Evolutionary conservation across 2,113 vertebrate genomes (phyloP).

Genomic region (Anthoscopus minutus): DNA sequence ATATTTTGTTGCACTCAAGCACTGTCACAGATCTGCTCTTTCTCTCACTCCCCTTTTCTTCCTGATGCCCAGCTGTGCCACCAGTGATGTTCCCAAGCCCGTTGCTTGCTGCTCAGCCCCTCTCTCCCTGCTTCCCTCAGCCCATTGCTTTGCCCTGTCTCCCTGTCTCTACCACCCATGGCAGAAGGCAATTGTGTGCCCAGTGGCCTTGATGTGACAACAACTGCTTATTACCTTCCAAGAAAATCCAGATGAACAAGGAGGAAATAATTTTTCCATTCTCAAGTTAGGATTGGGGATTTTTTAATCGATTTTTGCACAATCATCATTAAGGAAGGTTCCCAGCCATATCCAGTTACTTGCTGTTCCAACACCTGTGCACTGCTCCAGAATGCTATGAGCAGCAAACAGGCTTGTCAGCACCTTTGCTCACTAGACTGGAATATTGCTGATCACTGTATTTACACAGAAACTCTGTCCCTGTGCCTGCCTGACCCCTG

Average conservation of each 20-base stretch:
- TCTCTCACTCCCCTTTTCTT: not conserved
- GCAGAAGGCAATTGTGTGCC: not conserved
- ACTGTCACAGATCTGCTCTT: not conserved
- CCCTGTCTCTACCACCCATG: not conserved
- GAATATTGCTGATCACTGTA: not conserved
- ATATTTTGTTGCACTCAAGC: not conserved
- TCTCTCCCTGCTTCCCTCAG: not conserved
- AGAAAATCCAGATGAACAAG: not conserved
- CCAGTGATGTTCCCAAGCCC: not conserved
- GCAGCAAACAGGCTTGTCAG: not conserved
- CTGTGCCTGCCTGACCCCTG: not conserved
- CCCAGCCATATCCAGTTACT: not conserved
- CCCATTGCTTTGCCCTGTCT: not conserved
- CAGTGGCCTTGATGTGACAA: not conserved
- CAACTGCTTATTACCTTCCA: not conserved
- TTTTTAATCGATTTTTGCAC: not conserved
- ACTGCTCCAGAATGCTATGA: not conserved
- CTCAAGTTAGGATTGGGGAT: not conserved
- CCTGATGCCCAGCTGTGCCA: not conserved
- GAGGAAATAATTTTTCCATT: not conserved
- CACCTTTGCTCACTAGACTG: not conserved
- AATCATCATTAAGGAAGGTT: not conserved
- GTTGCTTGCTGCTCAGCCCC: not conserved
- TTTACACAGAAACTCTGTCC: not conserved
- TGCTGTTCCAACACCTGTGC: not conserved